Conservation (phyloP, 1,140 invertebrate genomes). For the Latrodectus geometricus region DNA sequence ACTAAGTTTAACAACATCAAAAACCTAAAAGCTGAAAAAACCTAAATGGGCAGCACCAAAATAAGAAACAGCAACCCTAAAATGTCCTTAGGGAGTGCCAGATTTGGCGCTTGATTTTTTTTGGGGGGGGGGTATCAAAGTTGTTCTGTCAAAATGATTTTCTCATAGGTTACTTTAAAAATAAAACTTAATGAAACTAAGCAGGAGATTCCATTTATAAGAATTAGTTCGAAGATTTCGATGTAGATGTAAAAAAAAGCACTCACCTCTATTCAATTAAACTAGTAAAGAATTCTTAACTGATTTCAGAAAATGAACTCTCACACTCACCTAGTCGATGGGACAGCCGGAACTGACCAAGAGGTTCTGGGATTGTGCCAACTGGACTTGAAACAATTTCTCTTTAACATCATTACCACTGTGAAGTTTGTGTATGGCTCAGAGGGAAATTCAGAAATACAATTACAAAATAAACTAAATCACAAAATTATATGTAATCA, state of each 20-base stretch:
- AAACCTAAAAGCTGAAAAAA: no score
- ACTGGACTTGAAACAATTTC: slow-evolving; percentile 86
- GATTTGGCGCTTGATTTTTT: no score
- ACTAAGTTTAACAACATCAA: no score
- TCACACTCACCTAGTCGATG: slow-evolving; percentile 84
- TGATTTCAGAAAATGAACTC: slow-evolving; percentile 13
- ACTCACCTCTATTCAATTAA: background rate
- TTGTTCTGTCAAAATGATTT: no score
- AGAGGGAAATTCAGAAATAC: slow-evolving; percentile 33
- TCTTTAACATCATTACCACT: slow-evolving; percentile 89
- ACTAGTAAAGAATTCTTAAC: background rate
- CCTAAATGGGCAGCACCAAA: no score
- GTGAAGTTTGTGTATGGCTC: slow-evolving; percentile 71
- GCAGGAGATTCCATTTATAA: no score
- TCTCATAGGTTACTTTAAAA: no score
- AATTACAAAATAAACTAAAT: background rate
- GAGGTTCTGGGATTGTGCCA: slow-evolving; percentile 87
- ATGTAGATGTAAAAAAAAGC: background rate
- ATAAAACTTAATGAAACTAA: no score
- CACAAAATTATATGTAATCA: no score
- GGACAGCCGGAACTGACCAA: slow-evolving; percentile 90
- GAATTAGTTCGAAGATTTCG: background rate
- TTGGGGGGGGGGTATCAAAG: no score
- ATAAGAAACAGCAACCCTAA: no score
- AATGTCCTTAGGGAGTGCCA: no score